Percentiles rank a stretch among this genome's conserved stretches.
Evolutionary conservation across 2,797 vertebrate species (phyloP).

Genomic region (Mus minutoides): DNA sequence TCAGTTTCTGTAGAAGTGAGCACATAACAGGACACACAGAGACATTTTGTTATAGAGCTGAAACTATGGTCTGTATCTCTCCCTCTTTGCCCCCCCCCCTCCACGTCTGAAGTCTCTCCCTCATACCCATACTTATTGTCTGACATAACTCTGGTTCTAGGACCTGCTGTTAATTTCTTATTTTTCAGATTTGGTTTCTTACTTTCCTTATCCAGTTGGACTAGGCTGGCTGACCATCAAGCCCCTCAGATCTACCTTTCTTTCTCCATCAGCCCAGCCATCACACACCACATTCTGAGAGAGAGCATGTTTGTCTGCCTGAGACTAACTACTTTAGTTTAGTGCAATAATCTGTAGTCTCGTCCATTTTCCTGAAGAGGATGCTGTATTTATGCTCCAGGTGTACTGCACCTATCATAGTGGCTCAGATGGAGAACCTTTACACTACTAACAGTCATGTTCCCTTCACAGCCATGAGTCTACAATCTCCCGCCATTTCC

Average conservation of each 20-base stretch:
- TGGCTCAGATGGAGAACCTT: neutral
- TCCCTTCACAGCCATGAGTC: neutral
- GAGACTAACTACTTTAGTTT: neutral
- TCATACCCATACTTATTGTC: too few relatives aligned
- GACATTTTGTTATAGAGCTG: too few relatives aligned
- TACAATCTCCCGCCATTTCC: neutral
- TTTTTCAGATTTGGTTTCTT: neutral
- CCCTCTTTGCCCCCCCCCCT: too few relatives aligned
- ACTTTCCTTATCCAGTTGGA: neutral
- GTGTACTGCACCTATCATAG: neutral
- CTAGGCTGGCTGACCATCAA: neutral
- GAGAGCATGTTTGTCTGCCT: neutral
- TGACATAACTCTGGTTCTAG: too few relatives aligned
- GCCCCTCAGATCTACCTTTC: neutral
- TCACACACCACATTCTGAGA: neutral
- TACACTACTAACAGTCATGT: neutral
- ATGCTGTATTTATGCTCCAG: fast-evolving
- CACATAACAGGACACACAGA: neutral
- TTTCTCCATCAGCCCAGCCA: too few relatives aligned
- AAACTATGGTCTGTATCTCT: too few relatives aligned
- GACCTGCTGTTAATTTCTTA: too few relatives aligned
- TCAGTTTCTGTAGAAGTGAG: neutral
- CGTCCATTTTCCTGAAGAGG: neutral
- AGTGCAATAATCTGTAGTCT: neutral
- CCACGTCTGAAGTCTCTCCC: too few relatives aligned